Evolutionary conservation across 92 coral and sea anemone species (phyloP), one percentile per base, ranked within the genome.

Genomic region (Anthopleura xanthogrammica): DNA sequence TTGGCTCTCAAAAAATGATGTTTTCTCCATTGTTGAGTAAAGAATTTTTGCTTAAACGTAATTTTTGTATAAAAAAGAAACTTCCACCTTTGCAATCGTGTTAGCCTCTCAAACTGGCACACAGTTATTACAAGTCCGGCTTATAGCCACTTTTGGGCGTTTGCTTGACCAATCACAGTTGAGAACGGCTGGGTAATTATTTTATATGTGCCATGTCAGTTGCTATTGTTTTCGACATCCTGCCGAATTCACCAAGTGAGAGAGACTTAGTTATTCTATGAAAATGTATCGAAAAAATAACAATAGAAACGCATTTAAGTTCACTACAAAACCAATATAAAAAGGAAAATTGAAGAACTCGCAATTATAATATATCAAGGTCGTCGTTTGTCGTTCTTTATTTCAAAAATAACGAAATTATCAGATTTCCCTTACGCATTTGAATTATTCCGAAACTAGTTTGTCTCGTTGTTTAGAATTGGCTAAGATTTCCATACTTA

Each of bases 111-210:
- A 65, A 89, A 86, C 92, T 89, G 92, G 90, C 95, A 83, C 93
- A 92, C 92, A 93, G 88, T 87, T 91, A 83, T 82, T 70, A 84
- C 89, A 87, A 77, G 87, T 79, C 85, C 72, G 83, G 86, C 94
- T 93, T 93, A 91, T 93, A 93, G 98, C 98, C 95, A 92, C 90
- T 93, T 93, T 91, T 87, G 86, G 87, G 90, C 82, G 71, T 68
- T 39, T 52, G 85, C 80, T 83, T 84, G 72, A 78, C 98, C 98
- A 93, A 93, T 93, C 95, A 93, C 84, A 68, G 66, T 77, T 78
- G 71, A 83, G 95, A 65, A 89, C 65, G 80, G 70, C 80, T 72
- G 87, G 86, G 84, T 85, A 87, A 89, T 89, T 90, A 83, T 83
- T 87, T 83, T 78, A 85, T 79, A 90, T 80, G 90, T 85, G 88